Evolutionary conservation across 2,888 invertebrate species (phyloP), one percentile per base, ranked within the genome.

Genomic region (Eurytoma adleriae): DNA sequence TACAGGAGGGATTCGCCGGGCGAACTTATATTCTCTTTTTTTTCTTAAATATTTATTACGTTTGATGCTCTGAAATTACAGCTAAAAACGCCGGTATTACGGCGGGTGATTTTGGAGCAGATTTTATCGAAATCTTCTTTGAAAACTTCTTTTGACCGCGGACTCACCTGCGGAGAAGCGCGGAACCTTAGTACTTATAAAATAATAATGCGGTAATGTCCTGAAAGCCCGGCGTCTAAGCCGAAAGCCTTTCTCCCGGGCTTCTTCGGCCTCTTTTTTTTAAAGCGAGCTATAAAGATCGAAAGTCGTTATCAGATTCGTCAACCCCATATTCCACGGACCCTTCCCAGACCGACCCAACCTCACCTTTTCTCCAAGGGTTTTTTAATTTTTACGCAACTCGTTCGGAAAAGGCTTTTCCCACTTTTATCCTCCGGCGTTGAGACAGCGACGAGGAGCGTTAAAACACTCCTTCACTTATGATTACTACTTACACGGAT

Each of bases 271-370:
- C 73, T 69, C 57, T 52, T 54, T 40, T 40, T 40, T 5, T 40
- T 40, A 61, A 40, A 2, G n/a, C 30, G 2, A 40, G 64, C 72
- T 62, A 59, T 80, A 75, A 84, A 83, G 85, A 85, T 85, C 83
- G 83, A 85, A 83, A 84, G 83, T 83, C 82, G 80, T 84, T 85
- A 85, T 85, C 85, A 84, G 85, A 85, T 85, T 82, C 77, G 76
- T 71, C 81, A 80, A 83, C 81, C 84, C 76, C 71, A 40, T 72
- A 76, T 68, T 30, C 61, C 59, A 54, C 13, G 40, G 59, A 77
- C 73, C 70, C 78, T 66, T 50, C 66, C 20, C 64, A 61, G 61
- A 69, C 70, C 18, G n/a, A 16, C 71, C 67, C 67, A 66, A 59
- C 71, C 78, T 74, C n/a, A n/a, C n/a, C n/a, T n/a, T 40, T 71